Conservation (phyloP, 1,140 invertebrate species). For the Nylanderia fulva region DNA sequence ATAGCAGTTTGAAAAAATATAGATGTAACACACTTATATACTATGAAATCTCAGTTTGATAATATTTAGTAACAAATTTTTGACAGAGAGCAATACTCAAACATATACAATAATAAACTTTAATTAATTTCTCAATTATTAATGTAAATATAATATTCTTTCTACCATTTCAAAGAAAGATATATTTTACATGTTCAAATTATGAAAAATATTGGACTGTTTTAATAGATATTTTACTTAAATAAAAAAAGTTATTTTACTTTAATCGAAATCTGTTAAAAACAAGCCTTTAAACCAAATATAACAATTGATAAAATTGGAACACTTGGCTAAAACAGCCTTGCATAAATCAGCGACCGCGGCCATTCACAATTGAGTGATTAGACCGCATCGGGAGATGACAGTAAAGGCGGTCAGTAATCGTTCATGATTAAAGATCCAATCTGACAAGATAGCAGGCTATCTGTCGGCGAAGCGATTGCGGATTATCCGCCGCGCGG, state of each 20-base stretch:
- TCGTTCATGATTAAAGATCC: constrained; percentile 66
- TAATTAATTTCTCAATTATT: too few relatives aligned
- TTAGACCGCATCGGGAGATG: constrained; percentile 78
- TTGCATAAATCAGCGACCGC: neutral
- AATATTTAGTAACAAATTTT: neutral
- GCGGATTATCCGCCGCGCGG: constrained; percentile 79
- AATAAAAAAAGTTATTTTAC: too few relatives aligned
- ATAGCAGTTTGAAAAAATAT: neutral
- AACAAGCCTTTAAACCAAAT: neutral
- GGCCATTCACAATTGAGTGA: constrained; percentile 79
- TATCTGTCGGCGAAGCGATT: constrained; percentile 76
- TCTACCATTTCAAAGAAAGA: too few relatives aligned
- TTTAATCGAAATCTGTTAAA: too few relatives aligned
- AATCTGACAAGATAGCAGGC: constrained; percentile 33
- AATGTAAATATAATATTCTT: too few relatives aligned
- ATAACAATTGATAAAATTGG: neutral
- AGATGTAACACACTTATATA: neutral
- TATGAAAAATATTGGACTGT: too few relatives aligned
- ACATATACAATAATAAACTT: too few relatives aligned
- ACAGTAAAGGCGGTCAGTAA: constrained; percentile 74
- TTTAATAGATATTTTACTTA: too few relatives aligned
- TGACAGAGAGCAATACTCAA: too few relatives aligned
- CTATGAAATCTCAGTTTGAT: neutral
- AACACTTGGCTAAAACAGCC: neutral
- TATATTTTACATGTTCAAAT: too few relatives aligned